Base-by-base conservation (phyloP, 2,113 vertebrate genomes). In the Etia nguti region DNA sequence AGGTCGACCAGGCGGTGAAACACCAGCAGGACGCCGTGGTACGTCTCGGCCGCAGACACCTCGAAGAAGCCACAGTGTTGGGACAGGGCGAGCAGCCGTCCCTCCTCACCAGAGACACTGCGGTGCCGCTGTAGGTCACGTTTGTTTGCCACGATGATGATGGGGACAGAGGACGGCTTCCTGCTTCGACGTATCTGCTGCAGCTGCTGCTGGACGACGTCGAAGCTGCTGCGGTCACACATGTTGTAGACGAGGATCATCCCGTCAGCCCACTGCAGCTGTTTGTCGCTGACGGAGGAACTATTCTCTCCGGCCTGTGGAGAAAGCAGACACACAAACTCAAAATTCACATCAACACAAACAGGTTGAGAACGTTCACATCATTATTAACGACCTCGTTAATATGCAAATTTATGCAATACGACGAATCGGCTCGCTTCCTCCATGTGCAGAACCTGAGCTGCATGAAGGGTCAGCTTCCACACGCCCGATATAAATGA, bases 221-320 rank as follows among this genome's bases (percentile, higher is more conserved):
- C 6, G 10, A 91, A 91, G 84, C 87, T 89, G 84, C n/a, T 5
- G 36, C 82, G 87, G 82, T 91, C 84, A 2, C 90, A 91, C 79
- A 91, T 91, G 31, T 86, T 83, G 79, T 91, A 91, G 82, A 91
- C 90, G 5, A 89, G 85, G 16, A 91, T 60, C 43, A 89, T 20
- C 6, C 90, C 90, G 1, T 91, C 90, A 1, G 87, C 87, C 90
- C 90, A 91, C 84, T 89, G 90, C 52, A 91, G 87, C 81, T 80
- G 90, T 24, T 89, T 89, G 79, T 84, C 90, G 3, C 65, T 68
- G 75, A 83, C 6, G 22, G 70, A 48, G 13, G 24, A 31, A 0
- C 43, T 54, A 22, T 87, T 79, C 85, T 60, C 55, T 12, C 31
- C 56, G 0, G 48, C 20, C 86, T 87, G 81, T 18, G 31, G 31